phyloP scores from a whole-genome alignment of 2,888 invertebrate species.

The Drosophila pseudotakahashii region DNA sequence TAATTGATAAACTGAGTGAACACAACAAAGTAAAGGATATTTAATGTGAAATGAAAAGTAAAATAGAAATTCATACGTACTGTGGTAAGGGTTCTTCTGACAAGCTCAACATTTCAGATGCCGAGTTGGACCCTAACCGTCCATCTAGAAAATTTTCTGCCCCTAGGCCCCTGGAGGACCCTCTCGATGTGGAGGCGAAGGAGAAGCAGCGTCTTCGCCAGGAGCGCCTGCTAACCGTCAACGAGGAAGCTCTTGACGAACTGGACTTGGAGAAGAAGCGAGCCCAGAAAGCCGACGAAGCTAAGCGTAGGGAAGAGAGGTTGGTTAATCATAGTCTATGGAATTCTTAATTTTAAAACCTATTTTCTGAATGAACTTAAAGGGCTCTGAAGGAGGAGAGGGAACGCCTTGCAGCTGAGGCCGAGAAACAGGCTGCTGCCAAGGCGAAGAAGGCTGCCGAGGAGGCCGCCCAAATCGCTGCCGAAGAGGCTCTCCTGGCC shows the following conservation, averaged over 20 bases:
- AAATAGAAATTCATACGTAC: not conserved
- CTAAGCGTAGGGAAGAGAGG: slow-evolving; percentile 85
- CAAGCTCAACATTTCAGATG: slow-evolving; percentile 81
- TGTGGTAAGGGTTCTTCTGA: slow-evolving; percentile 15
- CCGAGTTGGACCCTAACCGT: slow-evolving; percentile 88
- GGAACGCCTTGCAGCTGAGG: slow-evolving; percentile 85
- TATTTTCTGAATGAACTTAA: not conserved
- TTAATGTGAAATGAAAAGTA: slow-evolving; percentile 6
- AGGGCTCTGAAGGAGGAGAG: slow-evolving; percentile 87
- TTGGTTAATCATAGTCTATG: slow-evolving; percentile 42
- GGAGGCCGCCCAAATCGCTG: slow-evolving; percentile 81
- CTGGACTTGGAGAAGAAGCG: slow-evolving; percentile 85
- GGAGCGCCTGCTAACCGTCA: slow-evolving; percentile 86
- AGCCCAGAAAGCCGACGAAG: slow-evolving; percentile 85
- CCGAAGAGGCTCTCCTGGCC: slow-evolving; percentile 85
- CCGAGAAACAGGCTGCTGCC: slow-evolving; percentile 83
- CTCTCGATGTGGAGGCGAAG: slow-evolving; percentile 86
- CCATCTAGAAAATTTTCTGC: slow-evolving; percentile 89
- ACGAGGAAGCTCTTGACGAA: slow-evolving; percentile 83
- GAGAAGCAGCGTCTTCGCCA: slow-evolving; percentile 87
- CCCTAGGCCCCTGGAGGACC: slow-evolving; percentile 86
- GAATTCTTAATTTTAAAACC: too few species aligned
- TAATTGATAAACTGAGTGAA: slow-evolving; percentile 15
- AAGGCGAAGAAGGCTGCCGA: slow-evolving; percentile 84
- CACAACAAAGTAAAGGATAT: slow-evolving; percentile 2